Conservation (phyloP, 2,113 vertebrate species). For the Ictidomys tridecemlineatus region DNA sequence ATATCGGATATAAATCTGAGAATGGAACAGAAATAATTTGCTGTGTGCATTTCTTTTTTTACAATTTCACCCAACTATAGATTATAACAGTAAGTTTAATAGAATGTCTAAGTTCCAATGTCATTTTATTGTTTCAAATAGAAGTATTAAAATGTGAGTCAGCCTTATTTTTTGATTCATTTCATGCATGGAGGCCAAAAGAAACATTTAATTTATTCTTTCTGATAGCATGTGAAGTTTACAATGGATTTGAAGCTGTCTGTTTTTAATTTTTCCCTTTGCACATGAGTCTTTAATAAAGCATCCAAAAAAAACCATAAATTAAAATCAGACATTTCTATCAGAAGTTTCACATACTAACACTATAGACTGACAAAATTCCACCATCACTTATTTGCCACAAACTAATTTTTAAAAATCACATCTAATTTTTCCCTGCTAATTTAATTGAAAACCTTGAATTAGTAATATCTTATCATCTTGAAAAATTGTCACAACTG, state of each 20-base stretch:
- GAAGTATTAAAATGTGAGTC: conserved; percentile 72
- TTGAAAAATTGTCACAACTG: conserved; percentile 81
- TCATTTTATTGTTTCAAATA: conserved; percentile 80
- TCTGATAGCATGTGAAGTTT: conserved; percentile 86
- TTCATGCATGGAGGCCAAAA: conserved; percentile 79
- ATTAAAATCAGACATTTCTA: conserved; percentile 88
- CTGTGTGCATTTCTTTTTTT: conserved; percentile 39
- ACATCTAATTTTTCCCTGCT: conserved; percentile 83
- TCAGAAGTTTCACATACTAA: conserved; percentile 87
- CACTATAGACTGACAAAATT: conserved; percentile 70
- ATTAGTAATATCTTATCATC: conserved; percentile 85
- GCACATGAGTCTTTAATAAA: conserved; percentile 85
- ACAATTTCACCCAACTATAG: conserved; percentile 38
- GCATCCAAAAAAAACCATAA: conserved; percentile 84
- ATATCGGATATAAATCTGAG: conserved; percentile 42
- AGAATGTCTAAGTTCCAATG: conserved; percentile 62
- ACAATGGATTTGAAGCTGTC: conserved; percentile 85
- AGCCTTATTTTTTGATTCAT: conserved; percentile 81
- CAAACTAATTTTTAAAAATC: conserved; percentile 75
- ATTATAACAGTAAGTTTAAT: conserved; percentile 56
- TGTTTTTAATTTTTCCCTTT: conserved; percentile 87
- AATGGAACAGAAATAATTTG: conserved; percentile 41
- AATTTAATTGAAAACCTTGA: conserved; percentile 85
- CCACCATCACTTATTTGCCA: conserved; percentile 51
- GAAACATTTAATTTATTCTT: conserved; percentile 82